These are phyloP conservation scores for Zoanthus sociatus DNA, from an alignment of 92 coral and sea anemone genomes.

Conservation along the genomic window DNA sequence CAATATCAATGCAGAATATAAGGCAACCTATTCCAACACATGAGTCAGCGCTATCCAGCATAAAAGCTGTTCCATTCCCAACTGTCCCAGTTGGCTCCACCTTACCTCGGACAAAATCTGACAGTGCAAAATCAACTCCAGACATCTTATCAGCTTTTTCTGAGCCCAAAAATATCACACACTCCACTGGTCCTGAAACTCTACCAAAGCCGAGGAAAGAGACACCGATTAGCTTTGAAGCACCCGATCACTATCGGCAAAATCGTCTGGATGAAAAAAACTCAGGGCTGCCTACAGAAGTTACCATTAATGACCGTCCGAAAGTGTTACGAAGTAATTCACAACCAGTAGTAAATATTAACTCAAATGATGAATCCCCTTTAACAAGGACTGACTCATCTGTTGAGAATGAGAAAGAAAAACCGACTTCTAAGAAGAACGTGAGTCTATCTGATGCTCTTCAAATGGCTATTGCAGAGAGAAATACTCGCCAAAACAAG, in stretches of 20 bases:
- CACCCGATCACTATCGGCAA: slow-evolving; percentile 40
- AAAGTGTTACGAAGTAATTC: slow-evolving; percentile 28
- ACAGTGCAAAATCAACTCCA: slow-evolving; percentile 50
- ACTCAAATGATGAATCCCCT: background rate
- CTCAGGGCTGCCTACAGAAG: background rate
- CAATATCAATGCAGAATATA: slow-evolving; percentile 79
- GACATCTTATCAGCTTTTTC: slow-evolving; percentile 41
- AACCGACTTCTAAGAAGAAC: slow-evolving; percentile 39
- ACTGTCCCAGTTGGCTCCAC: slow-evolving; percentile 70
- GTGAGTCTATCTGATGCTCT: slow-evolving; percentile 76
- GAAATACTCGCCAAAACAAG: slow-evolving; percentile 57
- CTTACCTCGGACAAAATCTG: slow-evolving; percentile 65
- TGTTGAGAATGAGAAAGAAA: background rate
- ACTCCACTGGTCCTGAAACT: slow-evolving; percentile 12
- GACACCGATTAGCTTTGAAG: slow-evolving; percentile 63
- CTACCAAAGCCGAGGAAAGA: slow-evolving; percentile 45
- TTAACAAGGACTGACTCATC: slow-evolving; percentile 4
- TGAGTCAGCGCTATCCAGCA: slow-evolving; percentile 66
- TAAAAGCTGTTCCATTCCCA: slow-evolving; percentile 79
- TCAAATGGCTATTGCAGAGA: slow-evolving; percentile 82
- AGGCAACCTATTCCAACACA: slow-evolving; percentile 61
- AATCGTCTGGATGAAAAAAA: slow-evolving; percentile 1
- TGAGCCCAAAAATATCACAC: slow-evolving; percentile 12
- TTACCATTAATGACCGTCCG: background rate
- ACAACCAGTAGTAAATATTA: slow-evolving; percentile 23